Base-by-base conservation (phyloP, 2,797 vertebrate genomes). In the Dipus sagitta region DNA sequence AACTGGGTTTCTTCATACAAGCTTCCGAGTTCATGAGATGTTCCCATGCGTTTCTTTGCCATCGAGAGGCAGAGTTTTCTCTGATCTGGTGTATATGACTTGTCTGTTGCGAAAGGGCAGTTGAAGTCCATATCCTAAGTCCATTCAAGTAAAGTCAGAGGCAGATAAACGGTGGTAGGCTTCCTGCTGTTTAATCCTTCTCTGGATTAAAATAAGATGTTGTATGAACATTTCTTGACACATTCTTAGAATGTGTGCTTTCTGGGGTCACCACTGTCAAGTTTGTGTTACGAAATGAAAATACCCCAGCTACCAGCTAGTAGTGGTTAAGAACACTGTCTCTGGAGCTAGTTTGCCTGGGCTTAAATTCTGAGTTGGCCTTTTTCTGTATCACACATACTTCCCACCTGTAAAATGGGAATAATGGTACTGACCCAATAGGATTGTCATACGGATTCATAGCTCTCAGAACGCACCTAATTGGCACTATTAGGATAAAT, bases 1-100 rank as follows among this genome's bases (percentile, higher is more conserved):
- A 77, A 47, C 54, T 86, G n/a, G 2, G 14, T 72, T 78, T 92
- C 68, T 91, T 78, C 38, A 32, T 21, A 64, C 42, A 71, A 67
- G 26, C 13, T 86, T 91, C 67, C 91, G 58, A 80, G 34, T 65
- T 30, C n/a, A 17, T 47, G 67, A 86, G 72, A 23, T 68, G 34
- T 92, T 87, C 87, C 32, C n/a, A 5, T 85, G 82, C 78, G 81
- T 92, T 52, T 92, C 75, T 90, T 84, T 30, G 47, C 28, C 32
- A 32, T 21, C 71, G 30, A 91, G 52, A 87, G 74, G 26, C 67
- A 74, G 62, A 52, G 8, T 24, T 83, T 68, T 92, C 60, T 87
- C 77, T 91, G 28, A 65, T 77, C 17, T 86, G 1, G 52, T 24
- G 71, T 74, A 70, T 71, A 62, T 87, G 42, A 77, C 34, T 68